A percentile compares a stretch with the other conserved stretches of the same genome.
Conservation (phyloP, 2,888 invertebrate species). For the Exocentrus adspersus region DNA sequence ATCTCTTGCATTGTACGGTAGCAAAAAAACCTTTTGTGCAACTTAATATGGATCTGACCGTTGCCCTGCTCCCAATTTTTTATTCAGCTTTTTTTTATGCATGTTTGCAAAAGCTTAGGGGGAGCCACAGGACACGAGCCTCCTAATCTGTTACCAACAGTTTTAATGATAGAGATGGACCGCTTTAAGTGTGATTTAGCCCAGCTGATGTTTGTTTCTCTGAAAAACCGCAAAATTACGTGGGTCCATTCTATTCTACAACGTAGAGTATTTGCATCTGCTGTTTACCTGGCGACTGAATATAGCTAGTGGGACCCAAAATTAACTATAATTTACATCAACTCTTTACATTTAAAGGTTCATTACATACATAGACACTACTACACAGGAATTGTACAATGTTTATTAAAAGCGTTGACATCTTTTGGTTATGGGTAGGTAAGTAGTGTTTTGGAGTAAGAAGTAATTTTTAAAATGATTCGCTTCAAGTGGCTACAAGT, state of each 20-base stretch:
- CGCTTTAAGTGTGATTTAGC: conserved; percentile 33
- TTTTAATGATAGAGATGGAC: conserved; percentile 42
- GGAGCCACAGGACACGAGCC: conserved; percentile 42
- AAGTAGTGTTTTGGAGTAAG: too few relatives aligned
- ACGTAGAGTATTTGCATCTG: conserved; percentile 12
- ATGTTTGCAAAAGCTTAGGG: conserved; percentile 32
- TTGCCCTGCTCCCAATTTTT: conserved; percentile 56
- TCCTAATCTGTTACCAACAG: conserved; percentile 45
- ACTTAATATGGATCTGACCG: conserved; percentile 56
- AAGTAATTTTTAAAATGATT: too few relatives aligned
- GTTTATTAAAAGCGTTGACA: too few relatives aligned
- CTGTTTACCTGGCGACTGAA: not conserved
- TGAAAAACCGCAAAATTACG: conserved; percentile 29
- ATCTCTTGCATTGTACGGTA: conserved; percentile 48
- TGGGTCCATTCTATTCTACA: conserved; percentile 6
- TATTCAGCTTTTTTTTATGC: conserved; percentile 49
- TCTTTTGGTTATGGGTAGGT: too few relatives aligned
- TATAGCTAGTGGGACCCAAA: not conserved
- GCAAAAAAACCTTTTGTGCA: conserved; percentile 53
- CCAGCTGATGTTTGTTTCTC: conserved; percentile 32
- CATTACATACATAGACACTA: too few relatives aligned
- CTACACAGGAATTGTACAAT: too few relatives aligned
- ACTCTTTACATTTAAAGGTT: not conserved
- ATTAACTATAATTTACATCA: not conserved
- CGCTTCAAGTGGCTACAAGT: too few relatives aligned